Conservation (phyloP, 2,113 vertebrate species). For the Arizona elegans region DNA sequence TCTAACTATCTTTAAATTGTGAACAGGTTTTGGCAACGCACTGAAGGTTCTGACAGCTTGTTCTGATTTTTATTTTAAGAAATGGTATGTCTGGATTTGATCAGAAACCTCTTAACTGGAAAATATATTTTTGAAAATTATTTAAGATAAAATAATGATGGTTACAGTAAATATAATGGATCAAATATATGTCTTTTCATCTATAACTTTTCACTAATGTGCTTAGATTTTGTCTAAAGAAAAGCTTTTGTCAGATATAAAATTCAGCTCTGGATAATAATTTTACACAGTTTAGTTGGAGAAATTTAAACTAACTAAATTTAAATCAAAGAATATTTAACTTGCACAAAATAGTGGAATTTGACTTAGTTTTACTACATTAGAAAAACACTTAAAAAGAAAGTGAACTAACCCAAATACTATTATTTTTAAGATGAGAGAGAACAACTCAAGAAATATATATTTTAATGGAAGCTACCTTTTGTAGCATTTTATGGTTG, state of each 20-base stretch:
- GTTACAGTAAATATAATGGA: background rate
- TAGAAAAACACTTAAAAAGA: background rate
- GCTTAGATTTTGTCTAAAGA: background rate
- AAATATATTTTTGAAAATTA: background rate
- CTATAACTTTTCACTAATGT: background rate
- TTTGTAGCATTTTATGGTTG: background rate
- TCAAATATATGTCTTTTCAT: background rate
- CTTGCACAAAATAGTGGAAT: background rate
- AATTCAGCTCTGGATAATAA: background rate
- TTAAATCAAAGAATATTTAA: background rate
- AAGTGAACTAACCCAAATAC: background rate
- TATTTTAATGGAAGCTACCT: background rate
- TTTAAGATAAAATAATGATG: background rate
- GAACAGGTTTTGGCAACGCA: background rate
- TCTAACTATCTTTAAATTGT: background rate
- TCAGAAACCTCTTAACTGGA: background rate
- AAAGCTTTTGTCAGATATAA: background rate
- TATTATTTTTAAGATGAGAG: background rate
- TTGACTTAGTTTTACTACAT: background rate
- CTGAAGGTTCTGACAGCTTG: background rate
- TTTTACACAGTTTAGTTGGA: background rate
- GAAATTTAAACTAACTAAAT: background rate
- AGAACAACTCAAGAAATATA: background rate
- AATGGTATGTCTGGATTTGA: background rate
- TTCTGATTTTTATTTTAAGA: background rate